phyloP scores from a whole-genome alignment of 2,797 vertebrate genomes.

The Pseudochromis fuscus region DNA sequence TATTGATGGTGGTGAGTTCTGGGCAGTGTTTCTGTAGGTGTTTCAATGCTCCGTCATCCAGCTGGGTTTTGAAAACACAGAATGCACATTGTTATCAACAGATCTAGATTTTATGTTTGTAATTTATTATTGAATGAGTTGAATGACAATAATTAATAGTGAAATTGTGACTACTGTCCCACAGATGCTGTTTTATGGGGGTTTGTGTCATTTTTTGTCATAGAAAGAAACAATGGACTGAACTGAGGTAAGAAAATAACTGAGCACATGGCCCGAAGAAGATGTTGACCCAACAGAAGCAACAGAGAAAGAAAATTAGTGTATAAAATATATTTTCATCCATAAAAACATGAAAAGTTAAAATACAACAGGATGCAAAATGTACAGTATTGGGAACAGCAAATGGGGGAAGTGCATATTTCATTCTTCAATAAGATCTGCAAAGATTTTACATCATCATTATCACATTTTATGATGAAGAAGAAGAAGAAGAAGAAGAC shows the following conservation, averaged over 20 bases:
- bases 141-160: constrained; percentile 8
- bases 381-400: neutral
- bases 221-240: neutral
- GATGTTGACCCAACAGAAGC: neutral
- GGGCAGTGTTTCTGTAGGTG: constrained; percentile 93
- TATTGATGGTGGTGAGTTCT: constrained; percentile 92
- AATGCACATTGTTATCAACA: neutral
- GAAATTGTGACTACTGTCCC: neutral
- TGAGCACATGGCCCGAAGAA: constrained; percentile 15
- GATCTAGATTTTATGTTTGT: neutral
- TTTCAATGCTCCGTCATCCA: constrained; percentile 92
- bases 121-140: neutral
- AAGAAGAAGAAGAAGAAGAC: too few species aligned
- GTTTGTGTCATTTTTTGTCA: neutral
- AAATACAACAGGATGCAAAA: constrained; percentile 24
- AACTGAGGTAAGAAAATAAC: neutral
- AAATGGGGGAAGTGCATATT: constrained; percentile 22
- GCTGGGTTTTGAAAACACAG: constrained; percentile 73
- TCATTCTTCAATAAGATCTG: constrained; percentile 4
- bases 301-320: constrained; percentile 33
- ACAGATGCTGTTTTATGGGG: neutral
- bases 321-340: too few species aligned
- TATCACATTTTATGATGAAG: neutral
- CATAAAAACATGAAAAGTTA: neutral
- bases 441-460: neutral